phyloP scores from a whole-genome alignment of 2,888 invertebrate genomes.

The Liodrosophila aerea region DNA sequence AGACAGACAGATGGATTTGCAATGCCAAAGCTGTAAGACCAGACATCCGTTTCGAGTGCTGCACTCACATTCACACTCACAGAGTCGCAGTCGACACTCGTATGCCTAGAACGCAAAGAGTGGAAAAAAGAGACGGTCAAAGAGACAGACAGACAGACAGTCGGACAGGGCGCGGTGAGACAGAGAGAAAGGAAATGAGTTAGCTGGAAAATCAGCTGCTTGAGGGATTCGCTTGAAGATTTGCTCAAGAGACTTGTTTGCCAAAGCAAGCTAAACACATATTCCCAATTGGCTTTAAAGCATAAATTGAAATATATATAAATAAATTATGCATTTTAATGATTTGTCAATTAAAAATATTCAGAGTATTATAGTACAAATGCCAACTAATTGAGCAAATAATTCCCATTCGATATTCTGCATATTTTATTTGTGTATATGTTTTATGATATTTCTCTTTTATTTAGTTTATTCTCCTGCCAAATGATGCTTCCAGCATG shows the following conservation, averaged over 20 bases:
- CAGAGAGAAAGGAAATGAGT: conserved; percentile 44
- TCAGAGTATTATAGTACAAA: too few relatives aligned
- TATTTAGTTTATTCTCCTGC: too few relatives aligned
- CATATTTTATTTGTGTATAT: too few relatives aligned
- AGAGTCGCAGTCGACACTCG: conserved; percentile 13
- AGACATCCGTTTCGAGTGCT: conserved; percentile 52
- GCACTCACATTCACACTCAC: conserved; percentile 8
- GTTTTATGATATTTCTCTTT: too few relatives aligned
- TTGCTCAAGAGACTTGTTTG: conserved; percentile 1
- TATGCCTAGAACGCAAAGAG: conserved; percentile 36
- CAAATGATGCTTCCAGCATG: too few relatives aligned
- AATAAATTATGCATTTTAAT: too few relatives aligned
- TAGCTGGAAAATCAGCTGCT: conserved; percentile 30
- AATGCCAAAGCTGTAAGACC: conserved; percentile 39
- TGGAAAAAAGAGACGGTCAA: conserved; percentile 10
- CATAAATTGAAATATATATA: too few relatives aligned
- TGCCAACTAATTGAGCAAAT: too few relatives aligned
- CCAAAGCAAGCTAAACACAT: neutral
- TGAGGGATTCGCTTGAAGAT: conserved; percentile 7
- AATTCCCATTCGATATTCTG: too few relatives aligned
- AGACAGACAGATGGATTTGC: conserved; percentile 19
- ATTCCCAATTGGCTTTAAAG: too few relatives aligned
- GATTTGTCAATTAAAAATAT: too few relatives aligned
- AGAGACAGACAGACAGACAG: neutral
- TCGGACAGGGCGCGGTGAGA: neutral